Base-by-base conservation (phyloP, 2,888 invertebrate species). In the Drosophila peninsularis region DNA sequence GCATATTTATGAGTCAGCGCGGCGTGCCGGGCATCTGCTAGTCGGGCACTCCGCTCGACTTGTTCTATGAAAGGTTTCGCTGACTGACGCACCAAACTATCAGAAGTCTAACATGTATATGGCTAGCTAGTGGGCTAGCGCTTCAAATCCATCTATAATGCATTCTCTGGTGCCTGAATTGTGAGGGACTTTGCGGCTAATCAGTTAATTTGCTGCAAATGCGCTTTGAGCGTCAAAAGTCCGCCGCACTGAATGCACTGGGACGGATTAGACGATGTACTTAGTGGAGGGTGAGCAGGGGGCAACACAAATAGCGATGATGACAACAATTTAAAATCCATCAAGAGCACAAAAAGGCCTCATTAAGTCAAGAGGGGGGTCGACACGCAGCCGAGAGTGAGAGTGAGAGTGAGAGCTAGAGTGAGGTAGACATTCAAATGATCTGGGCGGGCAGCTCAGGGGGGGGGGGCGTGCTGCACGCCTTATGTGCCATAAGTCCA, bases 271-370 rank as follows among this genome's bases (percentile, higher is more conserved):
- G 75, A 71, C 50, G 41, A 32, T 37, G 30, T 32, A 7, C 61
- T 11, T 34, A 44, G 44, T 19, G 34, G 5, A 27, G 63, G 11
- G 30, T 5, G 21, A 7, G 21, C n/a, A 17, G 9, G 45, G 14
- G 4, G 17, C 62, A 49, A 39, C 62, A 80, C 84, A 83, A 83
- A 83, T 82, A 78, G 74, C 67, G 78, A 89, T 89, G 88, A 87
- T 90, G 88, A 90, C 89, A 90, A 88, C 90, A 89, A 90, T 90
- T 90, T 88, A 90, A 90, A 90, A 90, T 89, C 90, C 88, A 90
- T 90, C 89, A 90, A 89, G 84, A 83, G 86, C 82, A 84, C 82
- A 86, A 84, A 84, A 87, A 89, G 83, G 84, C 83, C 90, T 90
- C 88, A 90, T 90, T 89, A 90, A 89, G 85, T 88, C 90, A 90